phyloP scores from a whole-genome alignment of 2,113 vertebrate genomes.

The Dasyornis broadbenti region DNA sequence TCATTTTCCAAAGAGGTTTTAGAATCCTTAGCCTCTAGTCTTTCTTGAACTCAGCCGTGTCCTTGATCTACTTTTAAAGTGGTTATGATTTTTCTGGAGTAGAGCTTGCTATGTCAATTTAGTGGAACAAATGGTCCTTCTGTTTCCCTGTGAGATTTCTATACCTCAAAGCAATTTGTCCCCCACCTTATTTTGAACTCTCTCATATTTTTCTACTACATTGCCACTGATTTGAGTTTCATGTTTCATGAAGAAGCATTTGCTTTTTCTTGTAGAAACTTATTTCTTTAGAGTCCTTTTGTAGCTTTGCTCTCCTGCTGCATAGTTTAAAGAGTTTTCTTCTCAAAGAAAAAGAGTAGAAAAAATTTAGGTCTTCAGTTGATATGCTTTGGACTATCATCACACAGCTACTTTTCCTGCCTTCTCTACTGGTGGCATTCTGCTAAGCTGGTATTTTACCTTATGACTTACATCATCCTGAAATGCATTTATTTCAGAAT shows the following conservation, averaged over 20 bases:
- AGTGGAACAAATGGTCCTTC: constrained; percentile 31
- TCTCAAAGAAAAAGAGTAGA: background rate
- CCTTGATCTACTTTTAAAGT: constrained; percentile 37
- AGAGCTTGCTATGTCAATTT: constrained; percentile 31
- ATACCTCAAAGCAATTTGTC: constrained; percentile 39
- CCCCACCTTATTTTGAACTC: constrained; percentile 14
- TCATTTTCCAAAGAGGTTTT: background rate
- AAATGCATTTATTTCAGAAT: background rate
- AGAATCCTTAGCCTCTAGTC: background rate
- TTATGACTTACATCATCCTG: background rate
- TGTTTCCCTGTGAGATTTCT: constrained; percentile 32
- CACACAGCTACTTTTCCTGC: background rate
- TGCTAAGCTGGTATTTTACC: background rate
- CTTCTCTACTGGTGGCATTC: background rate
- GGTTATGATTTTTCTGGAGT: constrained; percentile 26
- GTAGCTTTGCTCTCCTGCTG: background rate
- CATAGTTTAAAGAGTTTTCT: background rate
- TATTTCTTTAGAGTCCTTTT: background rate
- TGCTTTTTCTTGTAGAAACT: background rate
- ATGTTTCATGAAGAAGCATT: background rate
- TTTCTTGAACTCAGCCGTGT: constrained; percentile 3
- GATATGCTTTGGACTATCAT: background rate
- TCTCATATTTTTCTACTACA: background rate
- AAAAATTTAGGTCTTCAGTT: background rate
- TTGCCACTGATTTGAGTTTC: constrained; percentile 15